Conservation (phyloP, 2,113 vertebrate genomes). For the Macheiramphus alcinus region DNA sequence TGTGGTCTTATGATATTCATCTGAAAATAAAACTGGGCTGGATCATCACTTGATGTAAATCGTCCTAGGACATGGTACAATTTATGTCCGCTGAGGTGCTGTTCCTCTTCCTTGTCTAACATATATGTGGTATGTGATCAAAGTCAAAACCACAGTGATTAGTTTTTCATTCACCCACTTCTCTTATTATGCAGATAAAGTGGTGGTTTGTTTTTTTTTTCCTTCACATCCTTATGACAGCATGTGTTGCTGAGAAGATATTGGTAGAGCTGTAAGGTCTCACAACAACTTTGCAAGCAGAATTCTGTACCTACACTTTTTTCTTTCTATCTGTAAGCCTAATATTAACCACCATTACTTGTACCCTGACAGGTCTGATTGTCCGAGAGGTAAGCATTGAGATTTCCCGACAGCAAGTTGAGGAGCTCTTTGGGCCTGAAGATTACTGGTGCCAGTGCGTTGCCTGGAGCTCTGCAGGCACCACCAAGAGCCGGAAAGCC, state of each 20-base stretch:
- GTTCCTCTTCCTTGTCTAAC: background rate
- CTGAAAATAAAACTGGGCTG: background rate
- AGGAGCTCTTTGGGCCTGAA: conserved; percentile 91
- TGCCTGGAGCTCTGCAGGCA: conserved; percentile 94
- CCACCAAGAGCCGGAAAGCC: conserved; percentile 94
- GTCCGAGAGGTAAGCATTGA: conserved; percentile 95
- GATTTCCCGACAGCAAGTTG: conserved; percentile 91
- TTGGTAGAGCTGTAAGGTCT: background rate
- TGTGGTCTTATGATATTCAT: background rate
- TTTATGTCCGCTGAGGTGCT: background rate
- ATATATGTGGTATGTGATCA: background rate
- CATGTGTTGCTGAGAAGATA: background rate
- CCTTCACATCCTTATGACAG: background rate
- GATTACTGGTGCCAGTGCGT: conserved; percentile 98
- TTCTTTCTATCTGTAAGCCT: background rate
- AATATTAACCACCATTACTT: background rate
- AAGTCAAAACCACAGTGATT: background rate
- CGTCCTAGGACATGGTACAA: background rate
- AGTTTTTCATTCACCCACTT: background rate
- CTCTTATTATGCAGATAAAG: background rate
- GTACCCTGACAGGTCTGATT: conserved; percentile 81
- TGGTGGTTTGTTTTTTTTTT: background rate
- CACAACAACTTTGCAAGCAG: background rate
- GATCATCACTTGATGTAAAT: background rate
- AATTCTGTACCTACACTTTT: rapidly evolving